Evolutionary conservation across 1,140 invertebrate species (phyloP).

Genomic region (Propsilocerus akamusi): DNA sequence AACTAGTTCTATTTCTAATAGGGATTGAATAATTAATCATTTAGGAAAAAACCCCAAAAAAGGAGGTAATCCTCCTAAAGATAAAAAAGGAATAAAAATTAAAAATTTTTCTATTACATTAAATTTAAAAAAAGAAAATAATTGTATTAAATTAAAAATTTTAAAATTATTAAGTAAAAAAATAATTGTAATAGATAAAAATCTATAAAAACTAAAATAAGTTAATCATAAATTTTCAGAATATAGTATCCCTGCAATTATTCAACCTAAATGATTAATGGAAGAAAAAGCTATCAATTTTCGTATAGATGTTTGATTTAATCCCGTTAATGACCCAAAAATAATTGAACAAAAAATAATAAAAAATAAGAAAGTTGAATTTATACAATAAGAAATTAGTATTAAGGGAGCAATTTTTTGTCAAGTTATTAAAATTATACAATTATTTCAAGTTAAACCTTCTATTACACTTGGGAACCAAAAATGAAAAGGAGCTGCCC

Average conservation of each 20-base stretch:
- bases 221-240: slow-evolving; percentile 23
- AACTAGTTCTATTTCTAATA: slow-evolving; percentile 23
- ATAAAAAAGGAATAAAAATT: too few species aligned
- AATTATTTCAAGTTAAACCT: slow-evolving; percentile 24
- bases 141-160: slow-evolving; percentile 26
- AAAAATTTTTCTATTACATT: too few species aligned
- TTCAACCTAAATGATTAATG: slow-evolving; percentile 32
- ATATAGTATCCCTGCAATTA: slow-evolving; percentile 22
- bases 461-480: slow-evolving; percentile 28
- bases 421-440: slow-evolving; percentile 27
- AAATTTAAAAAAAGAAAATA: too few species aligned
- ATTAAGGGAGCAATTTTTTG: slow-evolving; percentile 31
- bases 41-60: slow-evolving; percentile 33
- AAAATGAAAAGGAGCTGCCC: slow-evolving; percentile 26
- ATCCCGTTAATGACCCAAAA: slow-evolving; percentile 20
- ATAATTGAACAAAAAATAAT: slow-evolving; percentile 23
- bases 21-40: slow-evolving; percentile 28
- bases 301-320: slow-evolving; percentile 28
- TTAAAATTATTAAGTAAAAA: slow-evolving; percentile 25
- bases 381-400: slow-evolving; percentile 23
- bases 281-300: slow-evolving; percentile 31
- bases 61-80: slow-evolving; percentile 28
- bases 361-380: slow-evolving; percentile 19
- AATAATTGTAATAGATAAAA: slow-evolving; percentile 22
- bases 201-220: slow-evolving; percentile 25